phyloP scores from a whole-genome alignment of 2,888 invertebrate genomes.

The Gastrophysa polygoni region DNA sequence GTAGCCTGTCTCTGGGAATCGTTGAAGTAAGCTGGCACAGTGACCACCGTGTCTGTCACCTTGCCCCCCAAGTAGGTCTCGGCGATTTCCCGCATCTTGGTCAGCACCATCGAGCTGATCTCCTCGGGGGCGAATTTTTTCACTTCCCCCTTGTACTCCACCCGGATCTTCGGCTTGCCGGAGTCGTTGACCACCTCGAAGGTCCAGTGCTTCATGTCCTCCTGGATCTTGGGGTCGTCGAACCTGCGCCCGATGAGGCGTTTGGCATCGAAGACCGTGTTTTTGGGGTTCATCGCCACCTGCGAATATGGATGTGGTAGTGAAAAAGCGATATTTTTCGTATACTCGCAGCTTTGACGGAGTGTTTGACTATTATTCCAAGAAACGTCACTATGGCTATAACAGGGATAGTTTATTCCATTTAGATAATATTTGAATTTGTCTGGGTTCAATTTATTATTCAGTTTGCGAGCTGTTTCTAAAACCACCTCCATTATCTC shows the following conservation, averaged over 20 bases:
- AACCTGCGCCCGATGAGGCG: conserved; percentile 82
- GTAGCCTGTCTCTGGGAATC: conserved; percentile 85
- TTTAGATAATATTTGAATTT: background rate
- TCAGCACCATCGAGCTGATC: conserved; percentile 83
- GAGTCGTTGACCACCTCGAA: conserved; percentile 72
- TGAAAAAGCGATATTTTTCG: too few species aligned
- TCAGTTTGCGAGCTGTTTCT: background rate
- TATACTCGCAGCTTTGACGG: too few species aligned
- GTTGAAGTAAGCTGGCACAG: conserved; percentile 85
- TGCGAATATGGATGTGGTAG: conserved; percentile 43
- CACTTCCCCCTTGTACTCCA: conserved; percentile 74
- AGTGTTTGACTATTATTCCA: too few species aligned
- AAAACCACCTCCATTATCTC: conserved; percentile 13
- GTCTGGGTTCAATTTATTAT: background rate
- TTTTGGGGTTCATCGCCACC: conserved; percentile 81
- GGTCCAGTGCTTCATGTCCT: conserved; percentile 86
- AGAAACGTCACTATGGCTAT: too few species aligned
- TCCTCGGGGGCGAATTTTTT: conserved; percentile 84
- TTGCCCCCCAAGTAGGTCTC: conserved; percentile 75
- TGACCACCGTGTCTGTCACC: conserved; percentile 79
- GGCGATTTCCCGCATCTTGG: conserved; percentile 83
- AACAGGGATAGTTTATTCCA: too few species aligned
- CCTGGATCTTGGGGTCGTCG: conserved; percentile 77
- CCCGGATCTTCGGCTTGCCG: conserved; percentile 76
- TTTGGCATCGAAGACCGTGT: conserved; percentile 84